Evolutionary conservation across 1,140 invertebrate species (phyloP).

Genomic region (Aphidius gifuensis): DNA sequence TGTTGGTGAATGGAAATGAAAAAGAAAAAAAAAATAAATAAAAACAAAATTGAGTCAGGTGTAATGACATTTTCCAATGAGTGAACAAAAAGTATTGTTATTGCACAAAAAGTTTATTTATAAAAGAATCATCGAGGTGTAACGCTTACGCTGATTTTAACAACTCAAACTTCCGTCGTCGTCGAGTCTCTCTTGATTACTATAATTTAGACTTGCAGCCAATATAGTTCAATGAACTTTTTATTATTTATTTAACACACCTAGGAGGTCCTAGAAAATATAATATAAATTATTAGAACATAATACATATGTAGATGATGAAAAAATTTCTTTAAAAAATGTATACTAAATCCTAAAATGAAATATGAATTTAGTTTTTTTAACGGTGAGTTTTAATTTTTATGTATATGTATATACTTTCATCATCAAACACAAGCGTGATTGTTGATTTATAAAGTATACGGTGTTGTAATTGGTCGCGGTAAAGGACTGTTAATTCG

Average conservation of each 20-base stretch:
- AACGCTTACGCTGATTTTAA: no score
- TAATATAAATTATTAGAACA: no score
- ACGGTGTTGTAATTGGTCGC: slow-evolving; percentile 14
- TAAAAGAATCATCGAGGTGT: no score
- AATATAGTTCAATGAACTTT: slow-evolving; percentile 20
- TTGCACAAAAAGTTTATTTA: no score
- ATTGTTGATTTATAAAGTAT: slow-evolving; percentile 14
- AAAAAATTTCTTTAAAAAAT: background rate
- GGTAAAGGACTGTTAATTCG: slow-evolving; percentile 27
- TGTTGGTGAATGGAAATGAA: no score
- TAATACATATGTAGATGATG: no score
- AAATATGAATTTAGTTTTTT: background rate
- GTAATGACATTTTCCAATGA: slow-evolving; percentile 48
- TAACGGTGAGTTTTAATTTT: slow-evolving; percentile 18
- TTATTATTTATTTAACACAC: slow-evolving; percentile 11
- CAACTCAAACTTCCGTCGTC: no score
- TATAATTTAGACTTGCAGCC: slow-evolving; percentile 13
- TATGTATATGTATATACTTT: background rate
- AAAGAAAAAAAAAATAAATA: slow-evolving; percentile 13
- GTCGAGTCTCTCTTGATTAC: no score
- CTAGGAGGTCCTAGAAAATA: background rate
- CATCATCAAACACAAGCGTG: slow-evolving; percentile 6
- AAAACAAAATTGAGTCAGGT: slow-evolving; percentile 39
- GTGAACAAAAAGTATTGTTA: slow-evolving; percentile 24
- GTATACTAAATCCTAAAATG: background rate